Evolutionary conservation across 2,113 vertebrate genomes (phyloP).

Genomic region (Dicentrarchus labrax): DNA sequence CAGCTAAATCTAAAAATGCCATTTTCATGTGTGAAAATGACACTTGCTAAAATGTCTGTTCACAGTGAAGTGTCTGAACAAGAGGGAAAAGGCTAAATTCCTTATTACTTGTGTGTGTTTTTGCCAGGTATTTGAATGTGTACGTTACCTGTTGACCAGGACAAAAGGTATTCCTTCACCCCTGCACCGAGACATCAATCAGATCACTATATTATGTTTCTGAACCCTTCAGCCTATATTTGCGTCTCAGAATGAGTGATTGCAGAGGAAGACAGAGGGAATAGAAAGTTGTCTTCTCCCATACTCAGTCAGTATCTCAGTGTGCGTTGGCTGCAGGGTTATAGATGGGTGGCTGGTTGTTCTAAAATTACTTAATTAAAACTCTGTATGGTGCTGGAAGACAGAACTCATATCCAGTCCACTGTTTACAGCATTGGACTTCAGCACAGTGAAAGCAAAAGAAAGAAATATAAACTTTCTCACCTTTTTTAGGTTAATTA

Average conservation of each 20-base stretch:
- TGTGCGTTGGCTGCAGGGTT: constrained; percentile 35
- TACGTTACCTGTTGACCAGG: not conserved
- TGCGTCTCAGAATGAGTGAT: not conserved
- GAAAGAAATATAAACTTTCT: not conserved
- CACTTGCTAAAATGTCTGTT: not conserved
- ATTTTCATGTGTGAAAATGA: not conserved
- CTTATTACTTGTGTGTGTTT: not conserved
- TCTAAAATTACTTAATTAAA: not conserved
- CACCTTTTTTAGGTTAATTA: constrained; percentile 17
- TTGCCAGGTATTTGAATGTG: not conserved
- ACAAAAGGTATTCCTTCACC: not conserved
- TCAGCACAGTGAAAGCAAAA: constrained; percentile 6
- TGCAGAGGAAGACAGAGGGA: not conserved
- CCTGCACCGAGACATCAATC: not conserved
- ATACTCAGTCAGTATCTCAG: not conserved
- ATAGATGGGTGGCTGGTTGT: constrained; percentile 24
- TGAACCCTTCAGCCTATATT: not conserved
- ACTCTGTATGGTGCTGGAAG: constrained; percentile 29
- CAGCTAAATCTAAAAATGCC: not conserved
- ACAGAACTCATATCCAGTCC: not conserved
- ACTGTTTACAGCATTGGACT: constrained; percentile 17
- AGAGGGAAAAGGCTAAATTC: not conserved
- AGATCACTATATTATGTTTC: not conserved
- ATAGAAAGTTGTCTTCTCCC: not conserved
- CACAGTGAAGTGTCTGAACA: not conserved